Conservation (phyloP, 2,888 invertebrate genomes). For the Cephonodes hylas region DNA sequence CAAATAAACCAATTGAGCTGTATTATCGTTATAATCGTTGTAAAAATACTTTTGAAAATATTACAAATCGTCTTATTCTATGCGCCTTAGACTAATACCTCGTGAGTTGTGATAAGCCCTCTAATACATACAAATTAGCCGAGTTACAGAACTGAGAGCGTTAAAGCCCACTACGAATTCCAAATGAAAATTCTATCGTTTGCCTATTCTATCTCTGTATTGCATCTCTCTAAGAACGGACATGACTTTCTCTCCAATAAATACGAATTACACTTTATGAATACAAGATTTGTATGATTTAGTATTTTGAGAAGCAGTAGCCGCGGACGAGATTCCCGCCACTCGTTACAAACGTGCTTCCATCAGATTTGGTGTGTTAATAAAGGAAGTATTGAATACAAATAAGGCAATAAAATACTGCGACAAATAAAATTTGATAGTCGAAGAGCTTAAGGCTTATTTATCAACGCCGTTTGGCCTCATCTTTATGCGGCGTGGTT, state of each 20-base stretch:
- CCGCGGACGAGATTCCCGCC: conserved; percentile 6
- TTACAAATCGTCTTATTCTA: not conserved
- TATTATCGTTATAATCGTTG: conserved; percentile 19
- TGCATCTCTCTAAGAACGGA: conserved; percentile 14
- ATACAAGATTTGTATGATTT: conserved; percentile 31
- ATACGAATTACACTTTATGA: conserved; percentile 38
- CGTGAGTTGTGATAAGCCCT: not conserved
- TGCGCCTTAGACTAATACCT: not conserved
- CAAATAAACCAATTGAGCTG: conserved; percentile 23
- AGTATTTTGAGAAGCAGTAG: conserved; percentile 24
- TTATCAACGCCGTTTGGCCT: conserved; percentile 49
- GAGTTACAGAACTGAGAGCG: not conserved
- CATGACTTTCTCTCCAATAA: conserved; percentile 46
- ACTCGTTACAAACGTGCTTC: conserved; percentile 21
- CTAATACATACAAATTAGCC: conserved; percentile 7
- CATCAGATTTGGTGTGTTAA: conserved; percentile 41
- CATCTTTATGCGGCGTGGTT: conserved; percentile 64
- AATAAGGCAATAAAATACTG: conserved; percentile 60
- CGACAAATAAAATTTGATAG: conserved; percentile 60
- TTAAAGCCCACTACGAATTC: conserved; percentile 8
- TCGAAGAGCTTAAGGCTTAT: conserved; percentile 49
- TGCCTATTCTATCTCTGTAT: conserved; percentile 22
- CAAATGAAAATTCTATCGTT: conserved; percentile 20
- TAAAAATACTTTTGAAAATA: not conserved
- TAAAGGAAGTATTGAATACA: conserved; percentile 64